Evolutionary conservation across 2,888 invertebrate species (phyloP).

Genomic region (Clusia tigrina): DNA sequence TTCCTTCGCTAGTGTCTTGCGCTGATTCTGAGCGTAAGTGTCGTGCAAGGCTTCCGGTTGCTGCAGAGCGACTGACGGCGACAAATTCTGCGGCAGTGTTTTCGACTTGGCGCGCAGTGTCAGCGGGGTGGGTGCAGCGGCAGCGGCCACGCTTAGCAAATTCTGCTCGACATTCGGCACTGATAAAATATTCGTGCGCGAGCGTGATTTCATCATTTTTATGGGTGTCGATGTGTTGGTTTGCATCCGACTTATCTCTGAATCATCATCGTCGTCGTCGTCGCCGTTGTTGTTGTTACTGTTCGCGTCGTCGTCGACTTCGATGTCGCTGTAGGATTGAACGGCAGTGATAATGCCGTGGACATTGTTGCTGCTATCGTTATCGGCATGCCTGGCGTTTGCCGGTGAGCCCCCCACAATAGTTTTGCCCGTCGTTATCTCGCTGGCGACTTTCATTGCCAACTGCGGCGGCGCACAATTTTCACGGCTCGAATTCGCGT

Average conservation of each 20-base stretch:
- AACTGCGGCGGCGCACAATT: neutral
- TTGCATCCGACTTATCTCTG: constrained; percentile 64
- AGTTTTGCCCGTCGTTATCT: neutral
- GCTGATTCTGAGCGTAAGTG: constrained; percentile 29
- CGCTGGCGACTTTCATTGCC: neutral
- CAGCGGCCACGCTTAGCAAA: constrained; percentile 28
- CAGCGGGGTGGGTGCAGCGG: constrained; percentile 24
- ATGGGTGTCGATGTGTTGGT: constrained; percentile 65
- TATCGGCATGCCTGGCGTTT: neutral
- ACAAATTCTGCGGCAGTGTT: constrained; percentile 71
- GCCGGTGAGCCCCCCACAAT: neutral
- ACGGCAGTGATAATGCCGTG: too few relatives aligned
- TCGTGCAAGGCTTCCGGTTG: constrained; percentile 52
- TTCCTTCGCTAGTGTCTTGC: constrained; percentile 23
- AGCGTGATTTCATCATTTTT: constrained; percentile 64
- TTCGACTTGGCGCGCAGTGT: constrained; percentile 68
- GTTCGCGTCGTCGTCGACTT: too few relatives aligned
- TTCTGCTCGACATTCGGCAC: constrained; percentile 57
- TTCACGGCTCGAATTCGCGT: constrained; percentile 22
- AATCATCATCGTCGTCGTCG: constrained; percentile 66
- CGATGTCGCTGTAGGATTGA: constrained; percentile 27
- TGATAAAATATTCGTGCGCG: constrained; percentile 66
- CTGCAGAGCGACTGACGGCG: constrained; percentile 56
- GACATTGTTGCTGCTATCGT: too few relatives aligned
- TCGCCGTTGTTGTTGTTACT: too few relatives aligned